Conservation (phyloP, 2,113 vertebrate genomes). For the Ursus arctos region DNA sequence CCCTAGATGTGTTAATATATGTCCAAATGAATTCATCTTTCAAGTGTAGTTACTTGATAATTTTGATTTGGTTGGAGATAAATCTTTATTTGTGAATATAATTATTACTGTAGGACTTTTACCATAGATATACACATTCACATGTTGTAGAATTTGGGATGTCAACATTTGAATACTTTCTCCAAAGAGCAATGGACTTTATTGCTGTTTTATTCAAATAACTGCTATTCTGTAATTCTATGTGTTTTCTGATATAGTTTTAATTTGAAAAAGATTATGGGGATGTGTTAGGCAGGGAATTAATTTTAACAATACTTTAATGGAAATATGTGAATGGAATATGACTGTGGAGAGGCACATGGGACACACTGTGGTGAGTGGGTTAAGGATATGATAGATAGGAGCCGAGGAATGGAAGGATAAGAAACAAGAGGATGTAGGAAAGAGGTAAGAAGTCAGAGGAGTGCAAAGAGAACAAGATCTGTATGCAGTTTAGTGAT, state of each 20-base stretch:
- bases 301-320: background rate
- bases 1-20: background rate
- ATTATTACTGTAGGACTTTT: background rate
- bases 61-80: conserved; percentile 24
- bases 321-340: background rate
- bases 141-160: background rate
- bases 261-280: background rate
- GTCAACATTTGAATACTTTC: background rate
- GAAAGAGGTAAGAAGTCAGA: background rate
- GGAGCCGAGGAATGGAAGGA: background rate
- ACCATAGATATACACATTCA: background rate
- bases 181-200: background rate
- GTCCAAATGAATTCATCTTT: background rate
- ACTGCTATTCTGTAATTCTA: background rate
- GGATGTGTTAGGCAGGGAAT: background rate
- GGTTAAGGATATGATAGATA: background rate
- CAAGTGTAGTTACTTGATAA: conserved; percentile 12
- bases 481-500: background rate
- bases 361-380: background rate
- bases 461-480: background rate
- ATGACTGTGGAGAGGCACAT: background rate
- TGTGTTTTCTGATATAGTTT: conserved; percentile 12
- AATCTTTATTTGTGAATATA: conserved; percentile 1
- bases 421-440: background rate
- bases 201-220: conserved; percentile 36